These are phyloP conservation scores for Drosophila limbata DNA, from an alignment of 2,888 invertebrate species.

Conservation along the genomic window DNA sequence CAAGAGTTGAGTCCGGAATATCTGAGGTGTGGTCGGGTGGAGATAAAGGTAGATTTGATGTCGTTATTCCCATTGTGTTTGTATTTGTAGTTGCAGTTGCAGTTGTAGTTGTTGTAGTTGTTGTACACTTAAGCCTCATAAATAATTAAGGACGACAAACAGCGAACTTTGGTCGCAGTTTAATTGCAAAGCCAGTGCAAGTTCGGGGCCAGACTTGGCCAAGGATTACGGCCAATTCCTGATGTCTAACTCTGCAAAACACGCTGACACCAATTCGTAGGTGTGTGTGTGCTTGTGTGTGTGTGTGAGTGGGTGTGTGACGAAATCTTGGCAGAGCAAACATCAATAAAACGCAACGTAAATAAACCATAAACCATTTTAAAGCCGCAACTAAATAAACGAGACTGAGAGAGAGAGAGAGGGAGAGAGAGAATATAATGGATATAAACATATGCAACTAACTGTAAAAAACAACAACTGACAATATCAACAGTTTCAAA, in stretches of 20 bases:
- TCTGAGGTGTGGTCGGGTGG: constrained; percentile 23
- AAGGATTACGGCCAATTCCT: constrained; percentile 20
- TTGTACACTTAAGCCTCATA: constrained; percentile 33
- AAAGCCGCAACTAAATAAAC: constrained; percentile 44
- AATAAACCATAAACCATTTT: constrained; percentile 42
- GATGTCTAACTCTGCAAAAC: constrained; percentile 11
- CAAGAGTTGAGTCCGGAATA: neutral
- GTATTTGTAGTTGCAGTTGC: constrained; percentile 14
- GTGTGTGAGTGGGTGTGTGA: neutral
- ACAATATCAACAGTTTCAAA: constrained; percentile 62
- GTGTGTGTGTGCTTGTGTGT: neutral
- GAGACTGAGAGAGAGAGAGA: neutral
- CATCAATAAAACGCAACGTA: constrained; percentile 39
- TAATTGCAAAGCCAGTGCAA: constrained; percentile 17
- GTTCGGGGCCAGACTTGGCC: constrained; percentile 7
- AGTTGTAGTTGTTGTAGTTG: constrained; percentile 1
- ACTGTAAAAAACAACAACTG: constrained; percentile 47
- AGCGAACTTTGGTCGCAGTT: constrained; percentile 25
- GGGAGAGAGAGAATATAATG: constrained; percentile 4
- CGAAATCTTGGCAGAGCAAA: constrained; percentile 42
- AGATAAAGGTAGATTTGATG: constrained; percentile 60
- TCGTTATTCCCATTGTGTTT: neutral
- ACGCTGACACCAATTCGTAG: constrained; percentile 11
- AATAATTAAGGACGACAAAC: constrained; percentile 43
- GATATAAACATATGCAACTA: constrained; percentile 62